phyloP scores from a whole-genome alignment of 2,888 invertebrate genomes.

The Horisme vitalbata region DNA sequence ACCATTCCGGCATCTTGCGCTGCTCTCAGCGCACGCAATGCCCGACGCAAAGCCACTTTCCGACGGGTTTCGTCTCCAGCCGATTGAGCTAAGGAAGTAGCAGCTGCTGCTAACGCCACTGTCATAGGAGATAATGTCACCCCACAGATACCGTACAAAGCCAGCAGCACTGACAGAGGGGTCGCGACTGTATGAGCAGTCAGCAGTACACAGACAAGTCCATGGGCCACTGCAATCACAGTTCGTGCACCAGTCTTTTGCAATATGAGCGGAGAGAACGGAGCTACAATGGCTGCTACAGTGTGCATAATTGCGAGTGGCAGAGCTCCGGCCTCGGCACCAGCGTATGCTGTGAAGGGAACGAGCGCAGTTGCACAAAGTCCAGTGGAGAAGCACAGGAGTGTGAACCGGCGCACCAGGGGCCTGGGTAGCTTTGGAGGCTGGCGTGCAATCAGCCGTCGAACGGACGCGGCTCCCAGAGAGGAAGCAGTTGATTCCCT shows the following conservation, averaged over 20 bases:
- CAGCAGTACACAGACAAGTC: slow-evolving; percentile 83
- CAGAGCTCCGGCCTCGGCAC: slow-evolving; percentile 83
- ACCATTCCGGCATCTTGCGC: slow-evolving; percentile 75
- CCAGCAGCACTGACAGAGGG: slow-evolving; percentile 61
- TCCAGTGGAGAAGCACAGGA: slow-evolving; percentile 83
- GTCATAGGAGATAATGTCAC: slow-evolving; percentile 82
- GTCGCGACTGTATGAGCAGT: slow-evolving; percentile 79
- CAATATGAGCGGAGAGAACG: slow-evolving; percentile 69
- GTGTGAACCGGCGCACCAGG: slow-evolving; percentile 72
- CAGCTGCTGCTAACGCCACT: slow-evolving; percentile 80
- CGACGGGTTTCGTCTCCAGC: slow-evolving; percentile 70
- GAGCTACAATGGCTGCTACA: slow-evolving; percentile 82
- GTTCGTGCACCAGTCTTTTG: slow-evolving; percentile 68
- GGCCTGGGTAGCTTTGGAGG: slow-evolving; percentile 77
- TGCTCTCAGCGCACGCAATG: slow-evolving; percentile 66
- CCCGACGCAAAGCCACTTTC: slow-evolving; percentile 65
- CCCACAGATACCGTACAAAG: slow-evolving; percentile 78
- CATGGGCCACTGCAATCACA: slow-evolving; percentile 75
- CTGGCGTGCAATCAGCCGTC: slow-evolving; percentile 85
- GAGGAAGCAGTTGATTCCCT: slow-evolving; percentile 88
- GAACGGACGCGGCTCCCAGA: slow-evolving; percentile 89
- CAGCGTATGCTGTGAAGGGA: slow-evolving; percentile 80
- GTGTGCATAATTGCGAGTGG: slow-evolving; percentile 85
- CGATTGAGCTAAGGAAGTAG: slow-evolving; percentile 82
- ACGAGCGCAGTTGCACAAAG: slow-evolving; percentile 85